Evolutionary conservation across 2,888 invertebrate species (phyloP).

Genomic region (Dascillus cervinus): DNA sequence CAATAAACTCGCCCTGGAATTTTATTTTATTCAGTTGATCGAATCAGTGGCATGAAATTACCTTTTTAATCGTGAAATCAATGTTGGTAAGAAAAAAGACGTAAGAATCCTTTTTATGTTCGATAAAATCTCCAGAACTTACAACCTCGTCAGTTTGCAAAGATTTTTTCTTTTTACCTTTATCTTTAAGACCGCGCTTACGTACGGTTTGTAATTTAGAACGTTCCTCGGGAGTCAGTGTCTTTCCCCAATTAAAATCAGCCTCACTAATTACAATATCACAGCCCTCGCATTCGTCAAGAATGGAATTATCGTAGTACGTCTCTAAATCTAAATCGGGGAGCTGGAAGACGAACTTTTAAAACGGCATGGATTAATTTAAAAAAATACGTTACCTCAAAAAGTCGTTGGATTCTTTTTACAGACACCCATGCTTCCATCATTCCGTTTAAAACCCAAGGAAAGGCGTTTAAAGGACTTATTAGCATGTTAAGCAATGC

Average conservation of each 20-base stretch:
- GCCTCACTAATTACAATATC: conserved; percentile 54
- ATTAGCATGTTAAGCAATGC: conserved; percentile 95
- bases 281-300: conserved; percentile 45
- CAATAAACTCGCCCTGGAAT: conserved; percentile 69
- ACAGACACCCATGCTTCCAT: conserved; percentile 95
- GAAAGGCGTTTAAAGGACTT: conserved; percentile 91
- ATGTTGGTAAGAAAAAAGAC: conserved; percentile 35
- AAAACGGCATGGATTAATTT: neutral
- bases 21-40: no score
- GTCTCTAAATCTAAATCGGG: conserved; percentile 54
- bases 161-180: conserved; percentile 47
- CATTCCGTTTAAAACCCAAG: conserved; percentile 95
- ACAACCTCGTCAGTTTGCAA: no score
- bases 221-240: conserved; percentile 35
- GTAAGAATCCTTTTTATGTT: no score
- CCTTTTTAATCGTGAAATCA: conserved; percentile 36
- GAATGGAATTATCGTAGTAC: conserved; percentile 50
- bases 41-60: no score
- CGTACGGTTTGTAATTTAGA: conserved; percentile 25
- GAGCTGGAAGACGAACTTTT: conserved; percentile 41
- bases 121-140: no score
- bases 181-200: conserved; percentile 40
- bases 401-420: conserved; percentile 73
- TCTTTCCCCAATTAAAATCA: conserved; percentile 52
- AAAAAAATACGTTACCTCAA: conserved; percentile 53